Base-by-base conservation (phyloP, 2,888 invertebrate species). In the Caradrina clavipalpis region DNA sequence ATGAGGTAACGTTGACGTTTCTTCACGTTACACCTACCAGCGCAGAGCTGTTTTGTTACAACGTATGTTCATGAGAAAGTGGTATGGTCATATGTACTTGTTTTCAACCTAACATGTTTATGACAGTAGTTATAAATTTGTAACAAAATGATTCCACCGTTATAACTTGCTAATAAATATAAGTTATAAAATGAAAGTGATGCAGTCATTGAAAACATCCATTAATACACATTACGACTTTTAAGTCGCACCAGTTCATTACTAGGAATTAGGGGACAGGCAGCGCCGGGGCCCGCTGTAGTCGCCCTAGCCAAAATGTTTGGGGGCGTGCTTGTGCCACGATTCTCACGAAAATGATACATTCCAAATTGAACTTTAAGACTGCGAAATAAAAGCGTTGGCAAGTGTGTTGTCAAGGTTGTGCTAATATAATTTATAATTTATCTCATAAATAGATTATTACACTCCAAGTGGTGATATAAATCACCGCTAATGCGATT, bases 361-460 rank as follows among this genome's bases (percentile, higher is more conserved):
- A 64, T 47, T 53, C 17, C 0, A 85, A 65, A 77, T 75, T 77
- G 21, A 62, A 35, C 77, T 72, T 65, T 86, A 77, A 6, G 17
- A 15, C 45, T 45, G 17, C 7, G n/a, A 49, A 7, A 61, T 85
- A 86, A 62, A 73, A 73, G 54, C 62, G 65, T 55, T n/a, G 6
- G 15, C 6, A 59, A 60, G 26, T 31, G 67, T 63, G 50, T 31
- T 42, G n/a, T 47, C 64, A 77, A 61, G 42, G 65, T 75, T 67
- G 87, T 76, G 64, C 47, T 68, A 66, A 80, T 81, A 92, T 93
- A 93, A 95, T 95, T 93, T 93, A 95, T 94, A 93, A 95, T 93
- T 93, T 93, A 92, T 91, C 92, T 88, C 88, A 83, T 91, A 91
- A 93, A 93, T 94, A 91, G 92, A 93, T 92, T 92, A 93, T 90